phyloP scores from a whole-genome alignment of 2,113 vertebrate genomes.

The Papio anubis region DNA sequence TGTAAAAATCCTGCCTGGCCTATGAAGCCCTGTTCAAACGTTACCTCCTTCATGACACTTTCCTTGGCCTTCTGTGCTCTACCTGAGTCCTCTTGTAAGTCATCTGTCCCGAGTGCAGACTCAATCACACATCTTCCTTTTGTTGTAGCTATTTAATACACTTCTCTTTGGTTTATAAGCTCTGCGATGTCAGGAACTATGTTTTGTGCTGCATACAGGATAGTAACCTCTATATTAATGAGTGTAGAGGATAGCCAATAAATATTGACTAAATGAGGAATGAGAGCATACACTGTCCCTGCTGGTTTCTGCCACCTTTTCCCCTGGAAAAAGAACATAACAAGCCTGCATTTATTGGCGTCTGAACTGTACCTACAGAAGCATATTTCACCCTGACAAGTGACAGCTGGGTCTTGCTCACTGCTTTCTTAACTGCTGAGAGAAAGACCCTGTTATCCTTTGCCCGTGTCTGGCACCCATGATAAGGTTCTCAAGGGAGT shows the following conservation, averaged over 20 bases:
- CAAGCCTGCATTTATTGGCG: background rate
- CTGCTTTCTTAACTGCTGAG: background rate
- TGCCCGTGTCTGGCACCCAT: background rate
- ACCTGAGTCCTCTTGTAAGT: background rate
- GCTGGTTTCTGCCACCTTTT: background rate
- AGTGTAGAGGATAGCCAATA: background rate
- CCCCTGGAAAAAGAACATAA: background rate
- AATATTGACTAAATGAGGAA: background rate
- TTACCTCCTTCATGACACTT: accelerated
- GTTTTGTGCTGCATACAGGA: background rate
- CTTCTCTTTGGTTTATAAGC: background rate
- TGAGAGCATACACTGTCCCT: background rate
- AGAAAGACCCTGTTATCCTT: background rate
- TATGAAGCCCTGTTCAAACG: background rate
- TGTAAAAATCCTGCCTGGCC: background rate
- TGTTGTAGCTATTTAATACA: background rate
- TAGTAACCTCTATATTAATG: background rate
- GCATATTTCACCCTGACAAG: background rate
- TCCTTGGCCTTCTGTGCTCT: background rate
- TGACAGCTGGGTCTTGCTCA: background rate
- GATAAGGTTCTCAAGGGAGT: background rate
- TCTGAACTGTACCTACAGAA: background rate
- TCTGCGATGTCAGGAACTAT: background rate
- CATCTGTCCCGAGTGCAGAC: background rate
- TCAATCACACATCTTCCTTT: background rate